Conservation (phyloP, 2,888 invertebrate species). For the Drosophila maculinotata region DNA sequence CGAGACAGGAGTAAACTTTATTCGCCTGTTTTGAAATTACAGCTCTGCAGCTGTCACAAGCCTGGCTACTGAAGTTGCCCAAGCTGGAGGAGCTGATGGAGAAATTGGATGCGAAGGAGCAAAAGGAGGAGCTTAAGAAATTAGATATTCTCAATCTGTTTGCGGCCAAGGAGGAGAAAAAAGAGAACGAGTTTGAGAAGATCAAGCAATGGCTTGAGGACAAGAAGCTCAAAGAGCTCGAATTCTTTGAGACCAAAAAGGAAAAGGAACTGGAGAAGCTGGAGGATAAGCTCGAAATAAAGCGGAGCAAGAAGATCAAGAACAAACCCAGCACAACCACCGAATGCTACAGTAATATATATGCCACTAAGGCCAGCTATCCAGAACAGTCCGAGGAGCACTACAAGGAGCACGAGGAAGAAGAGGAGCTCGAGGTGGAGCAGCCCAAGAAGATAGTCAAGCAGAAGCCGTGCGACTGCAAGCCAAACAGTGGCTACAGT, state of each 20-base stretch:
- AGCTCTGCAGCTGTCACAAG: conserved; percentile 54
- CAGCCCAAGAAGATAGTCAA: conserved; percentile 4
- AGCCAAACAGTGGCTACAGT: conserved; percentile 5
- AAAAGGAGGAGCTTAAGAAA: conserved; percentile 60
- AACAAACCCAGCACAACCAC: conserved; percentile 21
- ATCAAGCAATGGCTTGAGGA: conserved; percentile 63
- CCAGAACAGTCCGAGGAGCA: conserved; percentile 11
- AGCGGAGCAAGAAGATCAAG: conserved; percentile 43
- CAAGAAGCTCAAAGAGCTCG: conserved; percentile 61
- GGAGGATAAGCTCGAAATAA: conserved; percentile 45
- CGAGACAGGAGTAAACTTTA: no score
- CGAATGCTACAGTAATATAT: conserved; percentile 46
- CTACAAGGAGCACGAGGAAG: conserved; percentile 22
- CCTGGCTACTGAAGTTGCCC: conserved; percentile 52
- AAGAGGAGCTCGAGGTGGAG: conserved; percentile 3
- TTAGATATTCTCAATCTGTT: conserved; percentile 64
- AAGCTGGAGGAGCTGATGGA: conserved; percentile 51
- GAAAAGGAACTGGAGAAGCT: conserved; percentile 48
- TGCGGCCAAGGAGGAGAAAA: conserved; percentile 51
- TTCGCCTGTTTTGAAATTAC: no score
- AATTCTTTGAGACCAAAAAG: conserved; percentile 56
- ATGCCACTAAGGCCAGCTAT: conserved; percentile 12
- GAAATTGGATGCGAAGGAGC: conserved; percentile 45
- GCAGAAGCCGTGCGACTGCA: conserved; percentile 26
- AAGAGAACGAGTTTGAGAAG: conserved; percentile 58